Conservation (phyloP, 2,888 invertebrate species). For the Drosophila lutescens region DNA sequence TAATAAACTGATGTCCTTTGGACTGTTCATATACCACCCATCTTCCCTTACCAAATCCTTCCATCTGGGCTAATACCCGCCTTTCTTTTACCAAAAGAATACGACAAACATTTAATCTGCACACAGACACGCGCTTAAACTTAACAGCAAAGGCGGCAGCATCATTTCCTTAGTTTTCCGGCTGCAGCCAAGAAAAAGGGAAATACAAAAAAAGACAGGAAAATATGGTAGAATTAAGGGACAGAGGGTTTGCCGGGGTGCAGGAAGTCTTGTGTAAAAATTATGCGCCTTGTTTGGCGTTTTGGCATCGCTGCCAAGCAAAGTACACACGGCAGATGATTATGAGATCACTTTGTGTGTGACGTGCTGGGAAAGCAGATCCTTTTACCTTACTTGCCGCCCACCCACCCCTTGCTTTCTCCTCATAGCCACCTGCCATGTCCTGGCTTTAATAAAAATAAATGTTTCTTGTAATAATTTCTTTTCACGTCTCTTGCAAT, state of each 20-base stretch:
- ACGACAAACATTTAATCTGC: constrained; percentile 77
- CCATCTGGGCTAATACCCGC: constrained; percentile 18
- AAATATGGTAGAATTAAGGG: constrained; percentile 5
- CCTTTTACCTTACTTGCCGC: constrained; percentile 14
- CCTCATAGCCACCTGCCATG: constrained; percentile 18
- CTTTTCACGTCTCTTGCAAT: constrained; percentile 71
- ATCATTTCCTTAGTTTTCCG: constrained; percentile 40
- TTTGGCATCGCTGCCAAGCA: constrained; percentile 60
- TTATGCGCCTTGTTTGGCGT: constrained; percentile 71
- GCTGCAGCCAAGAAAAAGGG: constrained; percentile 42
- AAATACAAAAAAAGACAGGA: background rate
- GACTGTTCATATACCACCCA: constrained; percentile 16
- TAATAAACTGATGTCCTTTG: constrained; percentile 74
- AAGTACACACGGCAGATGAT: constrained; percentile 75
- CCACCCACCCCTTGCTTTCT: background rate
- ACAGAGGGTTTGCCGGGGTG: background rate
- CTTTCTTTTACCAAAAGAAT: constrained; percentile 37
- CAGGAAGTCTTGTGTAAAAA: constrained; percentile 63
- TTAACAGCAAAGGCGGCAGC: constrained; percentile 11
- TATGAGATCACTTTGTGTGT: constrained; percentile 81
- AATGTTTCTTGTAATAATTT: constrained; percentile 78
- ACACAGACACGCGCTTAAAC: constrained; percentile 69
- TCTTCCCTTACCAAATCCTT: background rate
- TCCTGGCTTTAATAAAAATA: constrained; percentile 74
- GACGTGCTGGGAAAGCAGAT: constrained; percentile 59